These are phyloP conservation scores for Stenopsyche tienmushanensis DNA, from an alignment of 1,140 invertebrate genomes.

Conservation along the genomic window DNA sequence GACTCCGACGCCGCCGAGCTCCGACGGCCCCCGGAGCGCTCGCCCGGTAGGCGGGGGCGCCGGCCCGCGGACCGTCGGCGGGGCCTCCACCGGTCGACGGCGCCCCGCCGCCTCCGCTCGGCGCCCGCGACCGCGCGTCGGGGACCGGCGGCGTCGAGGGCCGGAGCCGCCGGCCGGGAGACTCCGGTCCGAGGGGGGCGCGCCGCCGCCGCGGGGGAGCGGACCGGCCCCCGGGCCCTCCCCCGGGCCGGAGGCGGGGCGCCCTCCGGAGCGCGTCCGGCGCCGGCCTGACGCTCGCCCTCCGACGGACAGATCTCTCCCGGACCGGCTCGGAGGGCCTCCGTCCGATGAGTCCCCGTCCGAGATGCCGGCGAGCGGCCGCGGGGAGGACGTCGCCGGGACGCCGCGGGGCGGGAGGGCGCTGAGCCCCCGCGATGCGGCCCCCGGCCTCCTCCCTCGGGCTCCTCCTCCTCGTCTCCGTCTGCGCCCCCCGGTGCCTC, in stretches of 20 bases:
- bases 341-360: background rate
- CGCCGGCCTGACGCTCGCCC: no score
- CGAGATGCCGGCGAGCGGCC: background rate
- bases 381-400: background rate
- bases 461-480: background rate
- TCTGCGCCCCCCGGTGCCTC: background rate
- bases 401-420: background rate
- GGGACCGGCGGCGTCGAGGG: no score
- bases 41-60: no score
- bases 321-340: background rate
- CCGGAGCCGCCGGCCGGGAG: no score
- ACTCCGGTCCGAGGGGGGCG: no score
- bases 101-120: background rate
- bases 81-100: background rate
- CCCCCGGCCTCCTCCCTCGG: background rate
- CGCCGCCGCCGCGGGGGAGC: no score
- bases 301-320: no score
- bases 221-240: no score
- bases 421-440: background rate
- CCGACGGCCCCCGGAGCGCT: no score
- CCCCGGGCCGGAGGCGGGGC: no score
- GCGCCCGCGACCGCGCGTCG: no score
- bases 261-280: no score
- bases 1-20: slow-evolving; percentile 14
- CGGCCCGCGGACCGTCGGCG: background rate